Conservation (phyloP, 2,113 vertebrate species). For the Probosciger aterrimus region DNA sequence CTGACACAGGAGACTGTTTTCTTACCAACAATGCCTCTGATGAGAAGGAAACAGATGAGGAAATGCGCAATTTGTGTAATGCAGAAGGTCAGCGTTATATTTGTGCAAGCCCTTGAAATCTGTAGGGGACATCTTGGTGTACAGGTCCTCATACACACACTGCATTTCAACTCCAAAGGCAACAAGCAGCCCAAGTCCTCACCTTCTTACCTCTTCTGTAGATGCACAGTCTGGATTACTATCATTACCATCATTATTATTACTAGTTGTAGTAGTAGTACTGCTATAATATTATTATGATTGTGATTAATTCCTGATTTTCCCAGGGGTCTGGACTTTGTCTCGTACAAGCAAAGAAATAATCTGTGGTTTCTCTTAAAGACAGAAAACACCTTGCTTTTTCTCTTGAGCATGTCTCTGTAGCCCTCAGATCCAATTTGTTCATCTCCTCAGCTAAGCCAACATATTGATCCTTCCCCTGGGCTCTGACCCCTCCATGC, state of each 20-base stretch:
- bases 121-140: accelerated
- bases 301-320: neutral
- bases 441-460: neutral
- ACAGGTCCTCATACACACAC: accelerated
- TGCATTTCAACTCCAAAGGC: neutral
- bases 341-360: neutral
- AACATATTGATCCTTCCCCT: slow-evolving; percentile 40
- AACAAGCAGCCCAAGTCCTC: accelerated
- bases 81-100: neutral
- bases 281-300: neutral
- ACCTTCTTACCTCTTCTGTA: neutral
- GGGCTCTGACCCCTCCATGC: neutral
- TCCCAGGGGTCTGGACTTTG: neutral
- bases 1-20: neutral
- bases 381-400: neutral
- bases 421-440: accelerated
- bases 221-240: neutral
- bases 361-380: neutral
- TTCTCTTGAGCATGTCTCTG: neutral
- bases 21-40: neutral
- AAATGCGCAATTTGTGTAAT: neutral
- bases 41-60: neutral
- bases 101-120: neutral
- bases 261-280: neutral
- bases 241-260: neutral